Evolutionary conservation across 2,888 invertebrate genomes (phyloP).

Genomic region (Drosophila engyochracea): DNA sequence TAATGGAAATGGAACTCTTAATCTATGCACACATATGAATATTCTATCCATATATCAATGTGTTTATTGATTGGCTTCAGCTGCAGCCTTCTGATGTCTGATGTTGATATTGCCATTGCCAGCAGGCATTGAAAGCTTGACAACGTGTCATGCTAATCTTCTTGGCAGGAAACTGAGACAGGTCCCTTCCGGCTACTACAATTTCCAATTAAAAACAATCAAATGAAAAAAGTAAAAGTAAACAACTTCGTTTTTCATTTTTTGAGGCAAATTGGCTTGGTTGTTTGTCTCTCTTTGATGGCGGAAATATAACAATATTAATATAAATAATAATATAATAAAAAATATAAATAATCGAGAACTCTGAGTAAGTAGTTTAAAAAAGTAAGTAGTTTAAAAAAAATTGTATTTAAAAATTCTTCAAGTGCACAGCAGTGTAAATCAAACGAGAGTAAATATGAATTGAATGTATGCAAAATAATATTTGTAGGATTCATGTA

Average conservation of each 20-base stretch:
- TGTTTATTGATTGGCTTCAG: constrained; percentile 29
- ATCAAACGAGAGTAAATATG: background rate
- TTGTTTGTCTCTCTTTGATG: background rate
- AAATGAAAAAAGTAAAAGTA: background rate
- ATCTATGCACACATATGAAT: background rate
- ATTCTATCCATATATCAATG: background rate
- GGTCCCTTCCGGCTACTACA: constrained; percentile 1
- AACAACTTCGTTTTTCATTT: background rate
- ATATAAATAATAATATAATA: too few species aligned
- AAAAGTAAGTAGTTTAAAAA: too few species aligned
- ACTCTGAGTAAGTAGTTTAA: too few species aligned
- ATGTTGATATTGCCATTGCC: background rate
- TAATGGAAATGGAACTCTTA: background rate
- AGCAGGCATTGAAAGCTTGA: constrained; percentile 19
- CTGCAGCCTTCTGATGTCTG: constrained; percentile 10
- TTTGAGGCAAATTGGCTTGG: background rate
- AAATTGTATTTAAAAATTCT: background rate
- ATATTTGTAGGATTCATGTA: background rate
- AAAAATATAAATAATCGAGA: background rate
- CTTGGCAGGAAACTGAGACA: constrained; percentile 2
- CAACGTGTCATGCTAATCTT: constrained; percentile 29
- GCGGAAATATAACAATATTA: background rate
- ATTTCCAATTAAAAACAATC: constrained; percentile 18
- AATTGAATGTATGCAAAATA: background rate
- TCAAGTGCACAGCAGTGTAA: background rate